Evolutionary conservation across 1,140 invertebrate species (phyloP), one percentile per base, ranked within the genome.

Genomic region (Brachionus sp.): DNA sequence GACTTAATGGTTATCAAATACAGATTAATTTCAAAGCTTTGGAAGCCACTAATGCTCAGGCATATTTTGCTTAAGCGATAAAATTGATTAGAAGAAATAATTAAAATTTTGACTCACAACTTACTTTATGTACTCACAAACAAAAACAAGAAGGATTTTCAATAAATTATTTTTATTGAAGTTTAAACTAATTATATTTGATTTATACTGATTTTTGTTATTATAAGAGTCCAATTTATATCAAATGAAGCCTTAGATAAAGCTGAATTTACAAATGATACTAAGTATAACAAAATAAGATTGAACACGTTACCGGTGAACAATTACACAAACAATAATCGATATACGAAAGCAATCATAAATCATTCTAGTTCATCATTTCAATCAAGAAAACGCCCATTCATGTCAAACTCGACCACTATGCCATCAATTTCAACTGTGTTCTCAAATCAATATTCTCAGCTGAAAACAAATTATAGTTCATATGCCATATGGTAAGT

Each of bases 201-300:
- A 39, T 70, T 70, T 37, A 39, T 37, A 39, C 16, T 70, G 5
- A 37, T 70, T 37, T 37, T 37, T 37, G 33, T 70, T 70, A 5
- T 10, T 70, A 39, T 19, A 37, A 70, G 66, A 39, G 66, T 70
- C n/a, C 66, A 70, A 19, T 70, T 70, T 39, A 37, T 70, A 70
- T 70, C 66, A 70, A 70, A 70, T 39, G 66, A 70, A 70, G 66
- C 66, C 16, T 70, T 70, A 70, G 66, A 70, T 70, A 70, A 70
- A 70, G 16, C 35, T 39, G 35, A 42, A 42, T 70, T 39, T 19
- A 39, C 66, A 37, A 37, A 70, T 70, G 37, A 16, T 42, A 70
- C 13, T 70, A 70, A 39, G 33, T 39, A 39, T 70, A 70, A n/a
- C 29, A 70, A 37, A 70, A 16, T 23, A 19, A 37, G 37, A 37